A percentile compares a stretch with the other conserved stretches of the same genome.
Conservation (phyloP, 1,140 invertebrate genomes). For the Chionoecetes opilio region DNA sequence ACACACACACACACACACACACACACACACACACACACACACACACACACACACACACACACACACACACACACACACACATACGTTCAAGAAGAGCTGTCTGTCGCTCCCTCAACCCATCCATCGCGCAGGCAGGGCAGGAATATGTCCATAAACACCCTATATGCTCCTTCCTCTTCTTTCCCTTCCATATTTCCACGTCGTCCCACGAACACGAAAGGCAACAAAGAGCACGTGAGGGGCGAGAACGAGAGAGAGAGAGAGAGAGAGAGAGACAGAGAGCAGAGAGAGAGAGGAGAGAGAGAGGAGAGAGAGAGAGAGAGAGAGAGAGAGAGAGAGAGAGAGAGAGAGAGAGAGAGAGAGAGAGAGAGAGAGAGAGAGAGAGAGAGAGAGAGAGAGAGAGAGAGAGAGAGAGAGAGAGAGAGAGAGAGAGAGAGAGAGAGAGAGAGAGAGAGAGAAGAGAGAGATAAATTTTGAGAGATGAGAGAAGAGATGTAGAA, state of each 20-base stretch:
- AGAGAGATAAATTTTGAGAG: no score
- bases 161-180: slow-evolving; percentile 1
- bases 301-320: not conserved
- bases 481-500: no score
- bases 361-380: no score
- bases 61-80: not conserved
- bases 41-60: not conserved
- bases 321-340: not conserved
- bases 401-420: no score
- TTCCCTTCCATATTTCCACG: slow-evolving; percentile 6
- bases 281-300: not conserved
- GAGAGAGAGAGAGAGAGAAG: no score
- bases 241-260: not conserved
- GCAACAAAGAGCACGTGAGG: not conserved
- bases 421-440: no score
- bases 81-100: not conserved
- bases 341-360: no score
- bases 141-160: not conserved
- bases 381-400: no score
- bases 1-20: not conserved
- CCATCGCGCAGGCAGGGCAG: no score
- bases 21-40: not conserved
- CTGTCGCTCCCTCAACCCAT: not conserved
- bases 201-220: not conserved
- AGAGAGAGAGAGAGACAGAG: not conserved